Base-by-base conservation (phyloP, 2,888 invertebrate species). In the Troides helena region DNA sequence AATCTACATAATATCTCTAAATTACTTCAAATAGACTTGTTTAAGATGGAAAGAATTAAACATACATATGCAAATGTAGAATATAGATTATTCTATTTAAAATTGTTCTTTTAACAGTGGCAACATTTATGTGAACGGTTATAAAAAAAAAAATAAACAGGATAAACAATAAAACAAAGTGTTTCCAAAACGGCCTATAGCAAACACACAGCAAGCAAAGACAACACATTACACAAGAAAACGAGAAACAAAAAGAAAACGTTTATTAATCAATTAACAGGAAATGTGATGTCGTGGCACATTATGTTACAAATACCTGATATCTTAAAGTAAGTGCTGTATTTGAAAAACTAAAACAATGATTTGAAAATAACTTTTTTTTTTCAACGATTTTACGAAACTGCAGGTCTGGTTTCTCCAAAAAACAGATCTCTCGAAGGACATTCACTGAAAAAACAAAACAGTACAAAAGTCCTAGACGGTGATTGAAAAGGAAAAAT, bases 371-470 rank as follows among this genome's bases (percentile, higher is more conserved):
- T 75, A 2, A 75, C 1, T 21, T 21, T 30, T 30, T 30, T 81
- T 83, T 80, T 77, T 79, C 53, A 83, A 86, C 81, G 77, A 84
- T 80, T 83, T 77, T 77, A 78, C 77, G 78, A 81, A 84, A 78
- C 81, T 83, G 81, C 82, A 82, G 76, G 80, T 86, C 82, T 84
- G 85, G 88, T 86, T 87, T 83, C 87, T 89, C 30, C 90, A 87
- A 81, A 87, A 86, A 90, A 90, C 89, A 87, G 93, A 93, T 93
- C 93, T 93, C 93, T 93, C 93, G 93, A 93, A 93, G 92, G 91
- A 89, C 85, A 89, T 84, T 85, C 84, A 89, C 89, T 87, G 81
- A 88, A 89, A 87, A 79, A 81, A 84, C 81, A 84, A 78, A 78
- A 75, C 66, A 74, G 74, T 76, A 77, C 71, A 76, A 84, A 80